Conservation (phyloP, 1,140 invertebrate species). For the Venustaconcha ellipsiformis region DNA sequence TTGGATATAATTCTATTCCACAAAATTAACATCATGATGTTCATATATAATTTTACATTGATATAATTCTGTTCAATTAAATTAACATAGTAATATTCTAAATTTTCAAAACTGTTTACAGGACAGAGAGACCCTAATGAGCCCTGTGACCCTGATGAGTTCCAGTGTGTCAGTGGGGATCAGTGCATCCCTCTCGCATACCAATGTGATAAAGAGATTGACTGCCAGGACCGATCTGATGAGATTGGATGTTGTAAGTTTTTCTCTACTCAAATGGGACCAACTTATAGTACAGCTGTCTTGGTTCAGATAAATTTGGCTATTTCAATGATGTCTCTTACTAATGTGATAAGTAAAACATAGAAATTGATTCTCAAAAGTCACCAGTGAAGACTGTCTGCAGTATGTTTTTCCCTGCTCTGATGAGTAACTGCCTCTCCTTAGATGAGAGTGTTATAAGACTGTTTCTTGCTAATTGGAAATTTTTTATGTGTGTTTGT, state of each 20-base stretch:
- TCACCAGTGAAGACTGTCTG: neutral
- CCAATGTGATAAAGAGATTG: slow-evolving; percentile 52
- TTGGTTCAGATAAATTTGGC: too few relatives aligned
- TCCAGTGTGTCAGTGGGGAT: slow-evolving; percentile 33
- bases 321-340: too few relatives aligned
- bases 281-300: neutral
- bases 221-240: slow-evolving; percentile 47
- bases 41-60: too few relatives aligned
- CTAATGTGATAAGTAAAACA: too few relatives aligned
- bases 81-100: too few relatives aligned
- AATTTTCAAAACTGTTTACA: too few relatives aligned
- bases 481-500: slow-evolving; percentile 68
- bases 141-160: slow-evolving; percentile 82
- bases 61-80: too few relatives aligned
- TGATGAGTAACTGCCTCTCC: slow-evolving; percentile 82
- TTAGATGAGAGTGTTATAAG: too few relatives aligned
- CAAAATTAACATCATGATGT: too few relatives aligned
- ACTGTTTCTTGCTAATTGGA: too few relatives aligned
- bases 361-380: too few relatives aligned
- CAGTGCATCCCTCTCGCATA: slow-evolving; percentile 49
- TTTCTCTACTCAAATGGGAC: neutral
- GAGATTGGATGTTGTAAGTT: slow-evolving; percentile 37
- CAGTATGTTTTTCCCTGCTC: slow-evolving; percentile 48
- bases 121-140: slow-evolving; percentile 70
- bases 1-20: too few relatives aligned